Percentiles rank a stretch among this genome's conserved stretches.
Evolutionary conservation across 2,797 vertebrate genomes (phyloP).

Genomic region (Lutjanus argentimaculatus): DNA sequence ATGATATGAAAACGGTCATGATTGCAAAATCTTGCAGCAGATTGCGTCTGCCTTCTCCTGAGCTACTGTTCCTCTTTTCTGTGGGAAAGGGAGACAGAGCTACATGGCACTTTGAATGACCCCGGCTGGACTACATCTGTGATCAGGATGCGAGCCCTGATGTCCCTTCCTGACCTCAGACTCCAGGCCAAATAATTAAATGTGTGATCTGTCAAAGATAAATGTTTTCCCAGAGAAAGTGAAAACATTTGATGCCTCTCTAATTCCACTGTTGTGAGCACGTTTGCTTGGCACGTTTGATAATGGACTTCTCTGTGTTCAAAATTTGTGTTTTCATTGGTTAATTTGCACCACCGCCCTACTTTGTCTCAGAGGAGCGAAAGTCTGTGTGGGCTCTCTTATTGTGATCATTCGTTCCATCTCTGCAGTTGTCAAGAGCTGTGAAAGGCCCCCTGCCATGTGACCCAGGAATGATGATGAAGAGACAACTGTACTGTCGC

Average conservation of each 20-base stretch:
- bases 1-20: neutral
- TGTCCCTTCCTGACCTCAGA: constrained; percentile 16
- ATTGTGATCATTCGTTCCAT: constrained; percentile 3
- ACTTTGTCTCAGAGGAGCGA: neutral
- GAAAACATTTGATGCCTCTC: constrained; percentile 15
- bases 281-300: constrained; percentile 20
- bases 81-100: constrained; percentile 53
- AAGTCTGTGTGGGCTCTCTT: constrained; percentile 1
- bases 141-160: constrained; percentile 32
- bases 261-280: constrained; percentile 5
- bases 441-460: neutral
- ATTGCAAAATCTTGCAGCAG: neutral
- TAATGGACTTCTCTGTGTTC: neutral
- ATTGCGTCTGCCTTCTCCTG: constrained; percentile 10
- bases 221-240: constrained; percentile 63
- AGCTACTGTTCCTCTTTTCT: constrained; percentile 40
- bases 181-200: constrained; percentile 37
- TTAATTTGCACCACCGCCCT: neutral
- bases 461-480: constrained; percentile 17
- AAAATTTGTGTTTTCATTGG: neutral
- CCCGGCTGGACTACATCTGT: constrained; percentile 23
- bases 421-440: constrained; percentile 34
- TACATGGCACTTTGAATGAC: constrained; percentile 42
- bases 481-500: constrained; percentile 22
- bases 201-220: constrained; percentile 42